phyloP scores from a whole-genome alignment of 2,888 invertebrate species.

The Lasioglossum leucozonium region DNA sequence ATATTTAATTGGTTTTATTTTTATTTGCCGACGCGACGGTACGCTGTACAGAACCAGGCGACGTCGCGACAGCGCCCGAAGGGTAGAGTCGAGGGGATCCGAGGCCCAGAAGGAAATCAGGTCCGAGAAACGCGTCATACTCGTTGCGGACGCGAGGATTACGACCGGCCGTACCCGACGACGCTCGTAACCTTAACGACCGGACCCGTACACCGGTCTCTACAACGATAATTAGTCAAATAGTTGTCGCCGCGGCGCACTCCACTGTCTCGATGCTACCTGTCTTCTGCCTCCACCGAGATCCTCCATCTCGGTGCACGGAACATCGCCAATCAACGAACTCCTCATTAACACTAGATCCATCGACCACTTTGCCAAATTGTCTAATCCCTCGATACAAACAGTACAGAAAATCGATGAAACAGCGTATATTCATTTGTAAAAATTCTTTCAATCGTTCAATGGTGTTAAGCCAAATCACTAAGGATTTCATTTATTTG shows the following conservation, averaged over 20 bases:
- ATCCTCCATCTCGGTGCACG: neutral
- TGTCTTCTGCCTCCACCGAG: neutral
- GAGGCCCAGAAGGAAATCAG: conserved; percentile 36
- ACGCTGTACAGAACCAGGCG: conserved; percentile 68
- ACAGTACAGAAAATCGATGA: too few relatives aligned
- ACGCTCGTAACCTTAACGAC: conserved; percentile 32
- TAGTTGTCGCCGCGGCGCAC: conserved; percentile 12
- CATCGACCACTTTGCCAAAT: too few relatives aligned
- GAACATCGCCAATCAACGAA: neutral
- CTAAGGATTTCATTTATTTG: too few relatives aligned
- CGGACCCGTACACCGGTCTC: neutral
- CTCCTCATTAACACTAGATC: neutral
- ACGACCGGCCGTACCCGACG: conserved; percentile 5
- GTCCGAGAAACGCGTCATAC: conserved; percentile 24
- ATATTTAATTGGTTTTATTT: conserved; percentile 86
- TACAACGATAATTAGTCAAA: conserved; percentile 24
- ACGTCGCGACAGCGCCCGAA: conserved; percentile 68
- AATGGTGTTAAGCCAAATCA: too few relatives aligned
- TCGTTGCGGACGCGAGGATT: conserved; percentile 12
- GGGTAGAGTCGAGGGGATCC: conserved; percentile 20
- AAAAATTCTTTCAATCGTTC: too few relatives aligned
- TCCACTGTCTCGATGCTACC: conserved; percentile 4
- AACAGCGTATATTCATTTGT: too few relatives aligned
- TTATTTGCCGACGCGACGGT: conserved; percentile 76
- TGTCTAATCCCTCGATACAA: too few relatives aligned